Evolutionary conservation across 2,888 invertebrate genomes (phyloP), one percentile per base, ranked within the genome.

Genomic region (Campoplex capitator): DNA sequence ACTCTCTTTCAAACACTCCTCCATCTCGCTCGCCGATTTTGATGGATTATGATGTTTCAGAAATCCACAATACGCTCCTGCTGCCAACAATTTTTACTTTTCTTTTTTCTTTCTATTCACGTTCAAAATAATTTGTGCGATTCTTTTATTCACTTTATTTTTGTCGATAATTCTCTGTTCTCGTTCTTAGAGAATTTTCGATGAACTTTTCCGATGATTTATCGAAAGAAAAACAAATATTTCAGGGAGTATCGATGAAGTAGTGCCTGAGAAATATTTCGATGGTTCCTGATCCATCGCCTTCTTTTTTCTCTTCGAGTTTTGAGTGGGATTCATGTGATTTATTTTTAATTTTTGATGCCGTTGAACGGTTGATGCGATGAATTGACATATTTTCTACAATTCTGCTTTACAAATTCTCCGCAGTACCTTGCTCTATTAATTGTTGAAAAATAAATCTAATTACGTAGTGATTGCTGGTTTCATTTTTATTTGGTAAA

Each of bases 1-100:
- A 68, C 65, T 42, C 78, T 4, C 67, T 54, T 13, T 68, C 68
- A 16, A 68, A 16, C 68, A 54, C 28, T 68, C 65, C 35, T 23
- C 0, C 38, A 62, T n/a, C 38, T 32, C 28, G 38, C 51, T 16
- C 54, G 13, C n/a, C 13, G 28, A 8, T 28, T 78, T 68, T 67
- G 51, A 35, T 23, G 54, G 18, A 54, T 78, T 42, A 23, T 38
- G 28, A 38, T 3, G 38, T 54, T 54, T 13, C 16, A 54, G 16
- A n/a, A 28, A 58, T 42, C 16, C 16, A 58, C 58, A 48, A 42
- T 23, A 13, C 13, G 2, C 11, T 75, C 16, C 16, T 23, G 13
- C 23, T 32, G 32, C 16, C 16, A 48, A 1, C 3, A 51, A 71
- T 32, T 51, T 23, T 18, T 28, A 18, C n/a, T n/a, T 2, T 28